A percentile compares a stretch with the other conserved stretches of the same genome.
These are phyloP conservation scores for Agrotis ipsilon DNA, from an alignment of 2,888 invertebrate species.

Conservation along the genomic window DNA sequence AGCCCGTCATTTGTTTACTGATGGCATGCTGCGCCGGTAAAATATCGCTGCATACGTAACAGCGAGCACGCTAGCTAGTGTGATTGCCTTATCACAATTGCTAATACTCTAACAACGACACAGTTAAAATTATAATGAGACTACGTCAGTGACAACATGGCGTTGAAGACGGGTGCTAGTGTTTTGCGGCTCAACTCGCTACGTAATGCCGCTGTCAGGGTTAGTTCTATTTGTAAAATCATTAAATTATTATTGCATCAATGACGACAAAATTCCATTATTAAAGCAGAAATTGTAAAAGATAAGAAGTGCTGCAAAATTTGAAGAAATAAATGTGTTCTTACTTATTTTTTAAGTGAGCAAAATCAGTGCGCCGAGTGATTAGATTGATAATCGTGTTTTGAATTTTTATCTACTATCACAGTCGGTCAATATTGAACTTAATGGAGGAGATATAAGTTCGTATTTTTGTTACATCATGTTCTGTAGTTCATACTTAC, in stretches of 20 bases:
- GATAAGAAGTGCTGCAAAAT: neutral
- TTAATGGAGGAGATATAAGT: conserved; percentile 21
- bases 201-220: conserved; percentile 74
- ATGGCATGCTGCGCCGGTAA: neutral
- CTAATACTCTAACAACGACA: conserved; percentile 76
- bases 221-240: conserved; percentile 71
- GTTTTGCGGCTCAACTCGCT: conserved; percentile 76
- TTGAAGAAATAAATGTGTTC: conserved; percentile 1
- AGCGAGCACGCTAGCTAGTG: conserved; percentile 30
- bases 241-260: neutral
- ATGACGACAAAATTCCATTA: neutral
- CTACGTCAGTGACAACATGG: conserved; percentile 81
- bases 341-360: conserved; percentile 3
- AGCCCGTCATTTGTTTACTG: conserved; percentile 20
- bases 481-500: conserved; percentile 1
- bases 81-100: conserved; percentile 80
- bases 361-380: conserved; percentile 50
- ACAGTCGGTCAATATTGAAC: conserved; percentile 48
- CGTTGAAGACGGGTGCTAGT: conserved; percentile 81
- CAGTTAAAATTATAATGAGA: conserved; percentile 55
- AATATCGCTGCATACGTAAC: conserved; percentile 24
- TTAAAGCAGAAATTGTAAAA: too few relatives aligned
- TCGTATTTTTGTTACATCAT: conserved; percentile 52
- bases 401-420: conserved; percentile 39
- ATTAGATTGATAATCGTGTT: conserved; percentile 49